Conservation (phyloP, 2,797 vertebrate genomes). For the Phalloptychus januarius region DNA sequence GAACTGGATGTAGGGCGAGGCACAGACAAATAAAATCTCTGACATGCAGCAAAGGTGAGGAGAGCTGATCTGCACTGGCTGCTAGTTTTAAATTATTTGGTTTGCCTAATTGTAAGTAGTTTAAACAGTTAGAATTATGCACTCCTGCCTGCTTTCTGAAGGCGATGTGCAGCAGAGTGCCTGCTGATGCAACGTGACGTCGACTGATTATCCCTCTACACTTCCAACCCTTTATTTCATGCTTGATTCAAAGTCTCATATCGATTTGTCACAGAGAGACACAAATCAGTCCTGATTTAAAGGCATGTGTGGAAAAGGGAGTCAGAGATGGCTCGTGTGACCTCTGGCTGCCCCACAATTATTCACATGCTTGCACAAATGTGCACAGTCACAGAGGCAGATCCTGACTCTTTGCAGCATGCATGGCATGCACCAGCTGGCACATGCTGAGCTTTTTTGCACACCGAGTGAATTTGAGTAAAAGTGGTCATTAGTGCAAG, state of each 20-base stretch:
- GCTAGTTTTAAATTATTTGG: no score
- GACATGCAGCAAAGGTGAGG: no score
- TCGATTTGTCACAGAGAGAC: conserved; percentile 1
- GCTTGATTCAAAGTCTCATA: conserved; percentile 10
- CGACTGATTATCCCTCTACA: no score
- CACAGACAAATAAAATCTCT: no score
- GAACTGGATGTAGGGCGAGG: no score
- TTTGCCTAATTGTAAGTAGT: no score
- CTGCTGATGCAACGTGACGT: no score
- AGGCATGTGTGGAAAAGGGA: conserved; percentile 18
- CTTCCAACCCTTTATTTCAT: conserved; percentile 6
- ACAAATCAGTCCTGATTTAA: conserved; percentile 13
- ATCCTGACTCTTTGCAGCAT: conserved; percentile 25
- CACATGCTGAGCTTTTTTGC: conserved; percentile 43
- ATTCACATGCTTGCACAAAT: conserved; percentile 51
- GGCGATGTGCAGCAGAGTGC: no score
- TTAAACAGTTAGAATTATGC: no score
- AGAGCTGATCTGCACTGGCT: no score
- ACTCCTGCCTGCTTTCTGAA: no score
- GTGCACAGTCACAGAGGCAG: conserved; percentile 37
- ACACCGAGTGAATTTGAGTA: conserved; percentile 50
- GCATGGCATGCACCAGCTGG: conserved; percentile 50
- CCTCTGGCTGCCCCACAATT: conserved; percentile 32
- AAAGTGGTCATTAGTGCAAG: conserved; percentile 70
- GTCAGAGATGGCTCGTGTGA: conserved; percentile 46